Conservation (phyloP, 1,140 invertebrate genomes). For the Proales similis region DNA sequence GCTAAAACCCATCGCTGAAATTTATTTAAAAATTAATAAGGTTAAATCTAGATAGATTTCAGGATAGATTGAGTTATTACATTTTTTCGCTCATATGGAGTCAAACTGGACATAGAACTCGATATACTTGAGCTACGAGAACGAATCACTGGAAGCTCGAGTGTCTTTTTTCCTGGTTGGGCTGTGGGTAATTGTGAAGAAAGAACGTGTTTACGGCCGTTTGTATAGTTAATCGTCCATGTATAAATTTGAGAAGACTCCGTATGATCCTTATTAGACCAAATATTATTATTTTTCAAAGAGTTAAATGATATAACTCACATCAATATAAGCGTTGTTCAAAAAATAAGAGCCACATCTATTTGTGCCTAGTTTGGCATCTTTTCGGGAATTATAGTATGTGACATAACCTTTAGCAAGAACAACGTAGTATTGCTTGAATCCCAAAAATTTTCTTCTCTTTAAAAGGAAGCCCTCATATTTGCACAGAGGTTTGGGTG, state of each 20-base stretch:
- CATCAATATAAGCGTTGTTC: slow-evolving; percentile 58
- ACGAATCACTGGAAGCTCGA: too few species aligned
- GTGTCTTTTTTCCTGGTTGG: too few species aligned
- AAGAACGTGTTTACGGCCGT: slow-evolving; percentile 20
- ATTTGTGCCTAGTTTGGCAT: slow-evolving; percentile 58
- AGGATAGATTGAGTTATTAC: too few species aligned
- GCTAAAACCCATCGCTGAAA: too few species aligned
- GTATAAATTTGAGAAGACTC: slow-evolving; percentile 29
- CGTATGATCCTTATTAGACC: slow-evolving; percentile 33
- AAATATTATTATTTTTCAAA: slow-evolving; percentile 21
- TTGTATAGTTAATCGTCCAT: slow-evolving; percentile 29
- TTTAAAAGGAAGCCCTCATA: slow-evolving; percentile 26
- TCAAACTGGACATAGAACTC: too few species aligned
- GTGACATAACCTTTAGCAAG: slow-evolving; percentile 14
- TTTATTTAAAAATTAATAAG: too few species aligned
- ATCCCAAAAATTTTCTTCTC: slow-evolving; percentile 32
- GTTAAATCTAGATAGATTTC: too few species aligned
- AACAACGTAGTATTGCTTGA: slow-evolving; percentile 33
- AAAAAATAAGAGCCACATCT: slow-evolving; percentile 63
- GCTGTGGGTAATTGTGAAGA: too few species aligned
- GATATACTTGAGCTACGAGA: too few species aligned
- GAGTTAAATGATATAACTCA: slow-evolving; percentile 40
- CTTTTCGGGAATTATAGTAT: slow-evolving; percentile 53
- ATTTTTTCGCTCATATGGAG: slow-evolving; percentile 18
- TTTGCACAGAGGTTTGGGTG: slow-evolving; percentile 12